Percentiles rank a stretch among this genome's conserved stretches.
Conservation (phyloP, 2,113 vertebrate species). For the Aviceda subcristata region DNA sequence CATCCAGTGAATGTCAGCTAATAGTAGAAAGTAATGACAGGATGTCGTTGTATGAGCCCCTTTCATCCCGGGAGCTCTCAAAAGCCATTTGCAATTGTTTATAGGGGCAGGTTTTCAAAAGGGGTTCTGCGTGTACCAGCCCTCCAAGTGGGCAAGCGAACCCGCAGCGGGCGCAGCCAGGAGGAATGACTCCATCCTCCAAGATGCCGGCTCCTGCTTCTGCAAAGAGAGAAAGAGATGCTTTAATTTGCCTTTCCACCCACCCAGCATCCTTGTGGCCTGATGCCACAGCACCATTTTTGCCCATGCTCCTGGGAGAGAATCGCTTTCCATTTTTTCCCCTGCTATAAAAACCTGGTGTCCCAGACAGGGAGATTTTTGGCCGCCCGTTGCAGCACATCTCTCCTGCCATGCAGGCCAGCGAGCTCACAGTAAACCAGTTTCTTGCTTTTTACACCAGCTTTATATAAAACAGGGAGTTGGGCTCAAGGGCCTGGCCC, state of each 20-base stretch:
- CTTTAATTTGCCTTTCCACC: background rate
- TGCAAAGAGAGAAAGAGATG: background rate
- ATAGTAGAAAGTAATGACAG: constrained; percentile 33
- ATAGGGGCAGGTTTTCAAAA: constrained; percentile 19
- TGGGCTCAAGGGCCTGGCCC: background rate
- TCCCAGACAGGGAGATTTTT: background rate
- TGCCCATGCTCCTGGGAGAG: background rate
- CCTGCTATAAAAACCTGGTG: background rate
- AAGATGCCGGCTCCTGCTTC: accelerated
- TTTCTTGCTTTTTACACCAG: background rate
- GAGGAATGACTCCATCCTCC: background rate
- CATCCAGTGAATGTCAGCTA: constrained; percentile 10
- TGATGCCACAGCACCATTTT: background rate
- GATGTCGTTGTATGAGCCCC: background rate
- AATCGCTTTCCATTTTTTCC: background rate
- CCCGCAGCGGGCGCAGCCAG: accelerated
- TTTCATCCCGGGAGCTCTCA: background rate
- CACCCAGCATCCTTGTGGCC: background rate
- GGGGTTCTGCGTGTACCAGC: background rate
- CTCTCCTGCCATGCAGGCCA: background rate
- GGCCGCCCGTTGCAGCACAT: background rate
- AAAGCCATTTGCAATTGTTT: constrained; percentile 28
- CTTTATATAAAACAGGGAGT: background rate
- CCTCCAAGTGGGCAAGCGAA: background rate
- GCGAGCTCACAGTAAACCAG: background rate